Base-by-base conservation (phyloP, 2,888 invertebrate species). In the Pandemis corylana region DNA sequence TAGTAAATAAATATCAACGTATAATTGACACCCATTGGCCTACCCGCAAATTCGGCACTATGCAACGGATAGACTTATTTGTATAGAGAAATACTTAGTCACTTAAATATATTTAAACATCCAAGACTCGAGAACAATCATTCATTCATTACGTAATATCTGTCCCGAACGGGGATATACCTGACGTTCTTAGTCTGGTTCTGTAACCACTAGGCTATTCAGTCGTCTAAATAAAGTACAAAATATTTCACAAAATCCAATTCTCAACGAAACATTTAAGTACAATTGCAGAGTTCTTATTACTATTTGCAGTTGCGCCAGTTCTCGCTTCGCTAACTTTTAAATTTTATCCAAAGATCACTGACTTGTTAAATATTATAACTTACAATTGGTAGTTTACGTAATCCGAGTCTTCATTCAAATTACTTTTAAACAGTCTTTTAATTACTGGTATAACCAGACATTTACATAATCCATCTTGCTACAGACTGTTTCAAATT, bases 401-500 rank as follows among this genome's bases (percentile, higher is more conserved):
- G 49, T 46, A n/a, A 65, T 49, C 28, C 13, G 10, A 36, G 12
- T n/a, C 49, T 13, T 59, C 28, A 28, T 28, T 59, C 10, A 20
- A 28, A 59, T 59, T 5, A 12, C 10, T 15, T 28, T 10, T 5
- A 10, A 28, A n/a, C n/a, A 53, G 7, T 59, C 28, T 49, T 13
- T 49, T 65, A 46, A 28, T 46, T 64, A 64, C 64, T 28, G 12
- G 6, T 13, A n/a, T n/a, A 7, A 65, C 46, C 28, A 49, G 49
- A 28, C 4, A 49, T 28, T 65, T 28, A 64, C 28, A 20, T 46
- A 46, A 46, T 12, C 10, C 20, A 13, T 46, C 15, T 64, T 41
- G 53, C 53, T 53, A 36, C 46, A 63, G 53, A 72, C 73, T 68
- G 56, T 64, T 41, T 36, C 15, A 10, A 12, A 53, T 44, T 67